A percentile compares a stretch with the other conserved stretches of the same genome.
phyloP scores from a whole-genome alignment of 2,888 invertebrate species.

The Ectropis crepuscularia region DNA sequence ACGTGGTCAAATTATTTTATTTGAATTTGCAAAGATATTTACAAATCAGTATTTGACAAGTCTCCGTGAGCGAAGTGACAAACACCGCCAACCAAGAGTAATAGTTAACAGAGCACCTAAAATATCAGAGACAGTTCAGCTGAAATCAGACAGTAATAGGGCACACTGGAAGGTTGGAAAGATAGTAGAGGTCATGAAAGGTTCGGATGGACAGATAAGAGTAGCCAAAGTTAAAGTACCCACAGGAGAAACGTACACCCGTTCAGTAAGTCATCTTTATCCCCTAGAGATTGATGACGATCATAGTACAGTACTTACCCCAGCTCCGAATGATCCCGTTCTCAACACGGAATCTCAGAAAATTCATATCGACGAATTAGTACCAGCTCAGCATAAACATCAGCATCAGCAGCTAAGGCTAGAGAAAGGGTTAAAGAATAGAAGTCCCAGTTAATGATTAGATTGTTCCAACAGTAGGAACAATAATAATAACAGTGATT shows the following conservation, averaged over 20 bases:
- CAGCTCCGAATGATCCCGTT: too few relatives aligned
- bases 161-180: conserved; percentile 34
- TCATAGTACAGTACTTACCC: too few relatives aligned
- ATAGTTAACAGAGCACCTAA: background rate
- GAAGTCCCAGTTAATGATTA: too few relatives aligned
- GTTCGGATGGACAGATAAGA: conserved; percentile 20
- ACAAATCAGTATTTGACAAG: conserved; percentile 2
- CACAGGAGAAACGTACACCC: background rate
- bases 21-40: conserved; percentile 19
- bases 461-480: too few relatives aligned
- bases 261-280: conserved; percentile 16
- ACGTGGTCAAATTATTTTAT: background rate
- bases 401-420: too few relatives aligned
- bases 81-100: background rate
- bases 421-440: too few relatives aligned
- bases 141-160: conserved; percentile 24
- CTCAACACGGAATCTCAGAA: too few relatives aligned
- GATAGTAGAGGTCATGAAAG: conserved; percentile 12
- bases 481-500: too few relatives aligned
- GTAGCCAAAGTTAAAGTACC: conserved; percentile 28
- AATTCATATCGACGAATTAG: too few relatives aligned
- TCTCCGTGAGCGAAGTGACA: conserved; percentile 2
- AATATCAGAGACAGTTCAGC: conserved; percentile 22
- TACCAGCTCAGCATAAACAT: too few relatives aligned
- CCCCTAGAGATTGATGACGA: conserved; percentile 14